Conservation (phyloP, 2,888 invertebrate genomes). For the Morpho achilles region DNA sequence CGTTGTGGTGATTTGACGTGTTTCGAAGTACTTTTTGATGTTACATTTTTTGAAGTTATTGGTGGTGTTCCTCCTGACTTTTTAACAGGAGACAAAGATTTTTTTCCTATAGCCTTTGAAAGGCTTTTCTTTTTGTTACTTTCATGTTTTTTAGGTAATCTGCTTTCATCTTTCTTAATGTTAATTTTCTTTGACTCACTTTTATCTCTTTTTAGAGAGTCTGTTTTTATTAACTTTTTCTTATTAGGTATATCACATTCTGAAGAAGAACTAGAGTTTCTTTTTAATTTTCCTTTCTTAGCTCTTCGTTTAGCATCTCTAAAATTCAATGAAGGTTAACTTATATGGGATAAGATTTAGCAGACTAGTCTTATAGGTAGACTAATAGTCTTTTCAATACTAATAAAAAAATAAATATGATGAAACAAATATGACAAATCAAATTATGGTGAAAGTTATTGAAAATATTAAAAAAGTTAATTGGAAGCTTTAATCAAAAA, state of each 20-base stretch:
- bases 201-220: slow-evolving; percentile 61
- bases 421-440: no score
- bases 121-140: slow-evolving; percentile 53
- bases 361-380: no score
- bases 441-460: no score
- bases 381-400: no score
- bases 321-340: slow-evolving; percentile 13
- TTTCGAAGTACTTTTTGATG: slow-evolving; percentile 59
- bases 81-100: slow-evolving; percentile 71
- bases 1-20: slow-evolving; percentile 69
- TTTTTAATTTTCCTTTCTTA: slow-evolving; percentile 75
- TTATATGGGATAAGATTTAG: no score
- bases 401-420: no score
- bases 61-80: slow-evolving; percentile 75
- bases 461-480: no score
- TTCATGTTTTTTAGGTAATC: slow-evolving; percentile 60
- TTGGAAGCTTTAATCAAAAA: no score
- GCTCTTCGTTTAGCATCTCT: slow-evolving; percentile 73
- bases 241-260: slow-evolving; percentile 79
- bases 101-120: slow-evolving; percentile 63
- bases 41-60: slow-evolving; percentile 62
- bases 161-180: slow-evolving; percentile 63
- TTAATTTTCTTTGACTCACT: slow-evolving; percentile 63
- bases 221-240: slow-evolving; percentile 74
- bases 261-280: slow-evolving; percentile 82